Conservation (phyloP, 2,113 vertebrate genomes). For the Microtus oregoni region DNA sequence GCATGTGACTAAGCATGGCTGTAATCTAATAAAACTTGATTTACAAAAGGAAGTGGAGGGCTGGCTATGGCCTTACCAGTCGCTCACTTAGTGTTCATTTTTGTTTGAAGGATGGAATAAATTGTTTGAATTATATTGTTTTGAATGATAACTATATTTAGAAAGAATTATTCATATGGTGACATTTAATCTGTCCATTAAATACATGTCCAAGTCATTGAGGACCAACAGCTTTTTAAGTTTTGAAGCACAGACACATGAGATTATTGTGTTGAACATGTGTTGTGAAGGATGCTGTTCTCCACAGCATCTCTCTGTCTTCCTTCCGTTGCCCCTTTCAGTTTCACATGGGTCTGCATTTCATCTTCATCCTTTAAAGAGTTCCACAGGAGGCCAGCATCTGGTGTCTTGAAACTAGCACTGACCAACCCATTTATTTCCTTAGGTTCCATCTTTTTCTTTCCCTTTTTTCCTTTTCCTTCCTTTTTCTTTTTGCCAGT, state of each 20-base stretch:
- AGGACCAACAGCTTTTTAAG: constrained; percentile 30
- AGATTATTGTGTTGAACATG: constrained; percentile 6
- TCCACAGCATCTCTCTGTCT: not conserved
- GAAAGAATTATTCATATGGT: constrained; percentile 79
- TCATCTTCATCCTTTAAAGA: not conserved
- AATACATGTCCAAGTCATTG: constrained; percentile 84
- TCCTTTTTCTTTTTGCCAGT: not conserved
- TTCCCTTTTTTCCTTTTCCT: not conserved
- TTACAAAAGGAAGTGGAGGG: constrained; percentile 32
- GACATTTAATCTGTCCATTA: constrained; percentile 83
- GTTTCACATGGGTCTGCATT: constrained; percentile 1
- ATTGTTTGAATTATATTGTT: constrained; percentile 82
- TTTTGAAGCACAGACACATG: constrained; percentile 44
- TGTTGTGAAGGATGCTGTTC: not conserved
- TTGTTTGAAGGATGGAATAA: constrained; percentile 77
- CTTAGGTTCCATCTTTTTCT: not conserved
- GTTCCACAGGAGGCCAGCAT: constrained; percentile 4
- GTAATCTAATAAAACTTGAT: constrained; percentile 49
- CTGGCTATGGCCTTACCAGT: constrained; percentile 27
- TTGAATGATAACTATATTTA: constrained; percentile 77
- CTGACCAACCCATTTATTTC: not conserved
- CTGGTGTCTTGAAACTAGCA: constrained; percentile 20
- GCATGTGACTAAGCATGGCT: not conserved
- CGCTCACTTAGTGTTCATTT: constrained; percentile 59
- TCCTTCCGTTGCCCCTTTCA: constrained; percentile 13